Base-by-base conservation (phyloP, 2,113 vertebrate species). In the Amblyornis subalaris region DNA sequence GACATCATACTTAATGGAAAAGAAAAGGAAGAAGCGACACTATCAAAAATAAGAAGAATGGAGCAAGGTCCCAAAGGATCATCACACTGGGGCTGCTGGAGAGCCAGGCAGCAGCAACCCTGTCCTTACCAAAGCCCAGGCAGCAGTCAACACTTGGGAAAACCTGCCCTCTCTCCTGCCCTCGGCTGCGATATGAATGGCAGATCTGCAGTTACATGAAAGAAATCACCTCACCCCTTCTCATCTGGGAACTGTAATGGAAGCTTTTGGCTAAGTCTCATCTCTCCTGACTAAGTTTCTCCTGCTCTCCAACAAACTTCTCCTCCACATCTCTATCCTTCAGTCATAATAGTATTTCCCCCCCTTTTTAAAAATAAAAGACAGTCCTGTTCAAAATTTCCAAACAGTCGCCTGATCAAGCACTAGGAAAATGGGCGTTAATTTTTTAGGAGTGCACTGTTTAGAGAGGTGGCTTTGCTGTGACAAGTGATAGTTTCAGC, bases 1-100 rank as follows among this genome's bases (percentile, higher is more conserved):
- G 97, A 94, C 88, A 94, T 94, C 94, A 96, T 76, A 84, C 72
- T 90, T 82, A 70, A 90, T 50, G 90, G 95, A 95, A 93, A 82
- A 85, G 73, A 80, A 76, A 88, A 72, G 57, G 45, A 93, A 85
- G 91, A 88, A 58, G 42, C 88, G 50, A 82, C 42, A 36, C 13
- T 80, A 94, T 38, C 38, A 93, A 54, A 87, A 96, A 57, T 54
- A 91, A 51, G 10, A 78, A 61, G 33, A 75, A 70, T 10, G 28
- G 40, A 60, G 12, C 20, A 36, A 55, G 25, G 61, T 61, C 60
- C 20, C 5, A 2, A 90, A 85, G 64, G 23, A 83, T 4, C 7
- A 85, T 7, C 36, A 40, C 0, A 2, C 23, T 33, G 13, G 42
- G 31, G 38, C 24, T 58, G 31, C 51, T 74, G 28, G 65, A 85